These are phyloP conservation scores for Sitodiplosis mosellana DNA, from an alignment of 1,140 invertebrate species.

Conservation along the genomic window DNA sequence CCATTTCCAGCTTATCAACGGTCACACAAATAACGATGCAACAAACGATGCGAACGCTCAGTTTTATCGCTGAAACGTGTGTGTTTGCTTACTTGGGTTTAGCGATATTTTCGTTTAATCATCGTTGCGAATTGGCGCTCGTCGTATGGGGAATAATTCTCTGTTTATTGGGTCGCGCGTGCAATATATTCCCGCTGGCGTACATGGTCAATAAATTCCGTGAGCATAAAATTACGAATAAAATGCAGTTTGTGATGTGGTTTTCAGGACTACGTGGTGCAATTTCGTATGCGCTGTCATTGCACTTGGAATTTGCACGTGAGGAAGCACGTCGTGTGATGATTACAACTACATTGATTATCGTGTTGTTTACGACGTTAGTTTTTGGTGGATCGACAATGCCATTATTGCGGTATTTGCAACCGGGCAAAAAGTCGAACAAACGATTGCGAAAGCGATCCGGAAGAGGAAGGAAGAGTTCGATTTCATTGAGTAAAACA, in stretches of 20 bases:
- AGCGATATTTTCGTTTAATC: constrained; percentile 92
- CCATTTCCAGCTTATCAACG: constrained; percentile 86
- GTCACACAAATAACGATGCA: constrained; percentile 99
- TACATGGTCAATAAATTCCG: constrained; percentile 88
- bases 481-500: constrained; percentile 88
- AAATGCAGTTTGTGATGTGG: constrained; percentile 99
- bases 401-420: constrained; percentile 77
- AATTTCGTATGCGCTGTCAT: constrained; percentile 91
- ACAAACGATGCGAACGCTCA: constrained; percentile 92
- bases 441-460: constrained; percentile 6
- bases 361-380: constrained; percentile 88
- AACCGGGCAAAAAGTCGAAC: constrained; percentile 32
- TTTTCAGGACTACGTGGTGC: constrained; percentile 92
- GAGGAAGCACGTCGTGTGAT: constrained; percentile 88
- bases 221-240: constrained; percentile 92
- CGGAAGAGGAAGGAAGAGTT: constrained; percentile 34
- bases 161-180: constrained; percentile 80
- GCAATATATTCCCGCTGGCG: constrained; percentile 93
- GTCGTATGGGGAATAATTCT: constrained; percentile 88
- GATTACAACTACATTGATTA: constrained; percentile 92
- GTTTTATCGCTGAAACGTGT: constrained; percentile 96
- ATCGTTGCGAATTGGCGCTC: constrained; percentile 57
- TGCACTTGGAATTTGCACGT: constrained; percentile 81
- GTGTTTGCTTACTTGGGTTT: constrained; percentile 98
- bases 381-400: constrained; percentile 93